phyloP scores from a whole-genome alignment of 1,140 invertebrate genomes.

The Panulirus ornatus region DNA sequence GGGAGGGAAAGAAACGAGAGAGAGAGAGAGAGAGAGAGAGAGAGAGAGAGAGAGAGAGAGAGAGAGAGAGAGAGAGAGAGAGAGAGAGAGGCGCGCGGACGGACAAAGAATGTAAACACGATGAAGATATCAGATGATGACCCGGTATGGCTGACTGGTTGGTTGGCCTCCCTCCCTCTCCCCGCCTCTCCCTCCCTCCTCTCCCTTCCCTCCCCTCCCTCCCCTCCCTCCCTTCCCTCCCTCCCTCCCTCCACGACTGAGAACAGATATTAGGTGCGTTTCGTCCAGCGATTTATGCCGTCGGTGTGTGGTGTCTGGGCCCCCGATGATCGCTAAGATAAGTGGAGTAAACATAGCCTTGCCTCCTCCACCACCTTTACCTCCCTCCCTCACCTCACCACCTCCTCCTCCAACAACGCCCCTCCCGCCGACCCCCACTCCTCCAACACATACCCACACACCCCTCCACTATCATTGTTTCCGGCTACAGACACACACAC shows the following conservation, averaged over 20 bases:
- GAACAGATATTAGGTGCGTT: not conserved
- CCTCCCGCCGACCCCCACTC: too few relatives aligned
- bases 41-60: not conserved
- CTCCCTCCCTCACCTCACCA: too few relatives aligned
- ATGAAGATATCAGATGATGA: not conserved
- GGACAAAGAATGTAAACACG: conserved; percentile 8
- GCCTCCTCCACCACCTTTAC: not conserved
- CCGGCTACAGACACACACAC: too few relatives aligned
- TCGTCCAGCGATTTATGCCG: not conserved
- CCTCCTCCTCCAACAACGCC: too few relatives aligned
- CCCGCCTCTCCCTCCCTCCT: too few relatives aligned
- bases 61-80: not conserved
- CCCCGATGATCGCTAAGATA: not conserved
- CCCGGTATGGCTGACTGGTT: too few relatives aligned
- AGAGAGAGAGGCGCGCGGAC: not conserved
- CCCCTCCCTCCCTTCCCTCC: too few relatives aligned
- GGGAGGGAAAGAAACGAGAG: not conserved
- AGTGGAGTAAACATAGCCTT: not conserved
- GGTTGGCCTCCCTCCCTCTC: too few relatives aligned
- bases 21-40: not conserved
- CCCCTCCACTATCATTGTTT: too few relatives aligned
- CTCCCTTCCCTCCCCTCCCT: too few relatives aligned
- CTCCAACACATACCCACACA: too few relatives aligned
- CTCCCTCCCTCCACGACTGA: too few relatives aligned
- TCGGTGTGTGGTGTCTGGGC: not conserved